phyloP scores from a whole-genome alignment of 2,888 invertebrate genomes.

The Malachius bipustulatus region DNA sequence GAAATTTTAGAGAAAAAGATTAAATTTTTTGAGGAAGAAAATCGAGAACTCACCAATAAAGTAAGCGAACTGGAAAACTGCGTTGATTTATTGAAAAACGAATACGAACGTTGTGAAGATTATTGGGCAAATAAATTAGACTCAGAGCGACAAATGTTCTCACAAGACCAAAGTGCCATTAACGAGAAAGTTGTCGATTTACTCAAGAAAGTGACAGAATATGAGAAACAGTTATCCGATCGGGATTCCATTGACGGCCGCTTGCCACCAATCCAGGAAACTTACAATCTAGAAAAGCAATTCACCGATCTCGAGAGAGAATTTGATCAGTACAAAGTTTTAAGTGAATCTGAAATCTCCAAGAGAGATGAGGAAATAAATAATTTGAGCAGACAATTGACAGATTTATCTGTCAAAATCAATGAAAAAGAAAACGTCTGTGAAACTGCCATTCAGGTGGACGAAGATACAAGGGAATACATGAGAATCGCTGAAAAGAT shows the following conservation, averaged over 20 bases:
- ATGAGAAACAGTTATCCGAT: constrained; percentile 59
- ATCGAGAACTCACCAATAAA: constrained; percentile 37
- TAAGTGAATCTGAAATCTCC: constrained; percentile 42
- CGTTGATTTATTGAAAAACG: constrained; percentile 59
- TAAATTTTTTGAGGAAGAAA: constrained; percentile 34
- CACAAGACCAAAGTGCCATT: constrained; percentile 61
- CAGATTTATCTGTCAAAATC: constrained; percentile 30
- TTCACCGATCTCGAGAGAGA: constrained; percentile 61
- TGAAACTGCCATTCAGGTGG: constrained; percentile 21
- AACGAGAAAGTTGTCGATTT: constrained; percentile 67
- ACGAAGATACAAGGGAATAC: constrained; percentile 23
- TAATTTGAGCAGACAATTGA: constrained; percentile 40
- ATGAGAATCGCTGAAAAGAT: constrained; percentile 24
- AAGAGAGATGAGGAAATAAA: constrained; percentile 46
- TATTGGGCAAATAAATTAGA: constrained; percentile 73
- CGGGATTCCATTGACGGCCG: constrained; percentile 39
- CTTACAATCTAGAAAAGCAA: constrained; percentile 56
- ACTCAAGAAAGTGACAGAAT: constrained; percentile 63
- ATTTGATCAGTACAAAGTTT: constrained; percentile 45
- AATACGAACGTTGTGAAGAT: constrained; percentile 77
- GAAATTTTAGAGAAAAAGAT: constrained; percentile 24
- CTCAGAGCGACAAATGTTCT: constrained; percentile 63
- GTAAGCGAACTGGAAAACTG: constrained; percentile 60
- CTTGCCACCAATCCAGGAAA: constrained; percentile 69
- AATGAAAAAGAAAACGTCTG: background rate